Evolutionary conservation across 2,797 vertebrate species (phyloP).

Genomic region (Enteromius argenteus): DNA sequence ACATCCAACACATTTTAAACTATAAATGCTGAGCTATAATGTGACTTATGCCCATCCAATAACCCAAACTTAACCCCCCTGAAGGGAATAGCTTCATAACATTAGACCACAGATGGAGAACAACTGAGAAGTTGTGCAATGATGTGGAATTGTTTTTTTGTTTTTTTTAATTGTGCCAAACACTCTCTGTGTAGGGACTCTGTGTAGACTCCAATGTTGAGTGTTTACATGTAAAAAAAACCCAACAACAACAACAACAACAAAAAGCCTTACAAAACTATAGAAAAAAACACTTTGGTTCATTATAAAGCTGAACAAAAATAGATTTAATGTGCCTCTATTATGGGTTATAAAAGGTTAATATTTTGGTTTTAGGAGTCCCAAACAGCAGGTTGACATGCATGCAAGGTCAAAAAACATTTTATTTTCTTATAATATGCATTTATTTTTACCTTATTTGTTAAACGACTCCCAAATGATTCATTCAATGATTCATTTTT

Average conservation of each 20-base stretch:
- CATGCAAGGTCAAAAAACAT: no score
- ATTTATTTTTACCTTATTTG: no score
- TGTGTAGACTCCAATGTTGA: background rate
- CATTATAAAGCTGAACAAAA: background rate
- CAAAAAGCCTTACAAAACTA: background rate
- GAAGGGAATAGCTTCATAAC: conserved; percentile 27
- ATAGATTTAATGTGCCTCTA: no score
- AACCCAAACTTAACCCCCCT: conserved; percentile 17
- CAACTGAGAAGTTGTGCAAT: conserved; percentile 37
- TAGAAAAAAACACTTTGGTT: background rate
- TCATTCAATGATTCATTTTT: no score
- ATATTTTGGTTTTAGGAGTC: no score
- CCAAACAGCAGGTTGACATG: no score
- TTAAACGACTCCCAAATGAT: no score
- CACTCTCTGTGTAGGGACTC: background rate
- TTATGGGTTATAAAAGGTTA: no score
- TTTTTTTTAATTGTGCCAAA: background rate
- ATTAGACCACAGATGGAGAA: conserved; percentile 14
- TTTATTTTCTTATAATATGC: no score
- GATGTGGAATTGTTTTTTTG: conserved; percentile 4
- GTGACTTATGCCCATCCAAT: conserved; percentile 18
- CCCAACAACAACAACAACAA: no score
- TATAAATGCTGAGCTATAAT: background rate
- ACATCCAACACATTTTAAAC: background rate
- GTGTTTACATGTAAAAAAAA: background rate